Evolutionary conservation across 2,888 invertebrate species (phyloP), one percentile per base, ranked within the genome.

Genomic region (Chrysotoxum bicinctum): DNA sequence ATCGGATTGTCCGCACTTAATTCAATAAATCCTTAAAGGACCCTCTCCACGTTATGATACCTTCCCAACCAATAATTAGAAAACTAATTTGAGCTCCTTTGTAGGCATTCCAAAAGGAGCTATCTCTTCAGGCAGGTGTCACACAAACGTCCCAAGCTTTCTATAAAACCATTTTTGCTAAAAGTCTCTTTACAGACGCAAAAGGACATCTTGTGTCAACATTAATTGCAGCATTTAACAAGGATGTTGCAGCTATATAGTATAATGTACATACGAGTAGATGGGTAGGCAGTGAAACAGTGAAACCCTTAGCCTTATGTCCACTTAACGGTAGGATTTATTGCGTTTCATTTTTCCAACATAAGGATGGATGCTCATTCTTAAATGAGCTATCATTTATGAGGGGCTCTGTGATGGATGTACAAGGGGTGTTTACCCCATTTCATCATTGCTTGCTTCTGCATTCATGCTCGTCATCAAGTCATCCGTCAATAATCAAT

Each of bases 401-500:
- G 37, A 26, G 10, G 30, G 48, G 35, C 26, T 23, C 10, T 58
- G 58, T 58, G 52, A 68, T 68, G 60, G 52, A 48, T 48, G 35
- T 66, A 50, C n/a, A 35, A 43, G 43, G 52, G n/a, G 14, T 8
- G 26, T 45, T 54, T 74, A 12, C 40, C 66, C 40, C 50, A 50
- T 60, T 43, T 68, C 73, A 54, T 74, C 21, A 75, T 54, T 64
- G 26, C 50, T 73, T n/a, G n/a, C 35, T 45, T 52, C 12, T 54
- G 54, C 56, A 69, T 62, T 60, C 78, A 62, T 78, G 76, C 72
- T 54, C 62, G 68, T 72, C 83, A 78, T 69, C 62, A 69, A 83
- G 78, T 74, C 68, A 74, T 69, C 74, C 64, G 73, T 62, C 83
- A 83, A 76, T 81, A 83, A 83, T 64, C 73, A 74, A 78, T 74